Base-by-base conservation (phyloP, 2,888 invertebrate genomes). In the Altica lythri region DNA sequence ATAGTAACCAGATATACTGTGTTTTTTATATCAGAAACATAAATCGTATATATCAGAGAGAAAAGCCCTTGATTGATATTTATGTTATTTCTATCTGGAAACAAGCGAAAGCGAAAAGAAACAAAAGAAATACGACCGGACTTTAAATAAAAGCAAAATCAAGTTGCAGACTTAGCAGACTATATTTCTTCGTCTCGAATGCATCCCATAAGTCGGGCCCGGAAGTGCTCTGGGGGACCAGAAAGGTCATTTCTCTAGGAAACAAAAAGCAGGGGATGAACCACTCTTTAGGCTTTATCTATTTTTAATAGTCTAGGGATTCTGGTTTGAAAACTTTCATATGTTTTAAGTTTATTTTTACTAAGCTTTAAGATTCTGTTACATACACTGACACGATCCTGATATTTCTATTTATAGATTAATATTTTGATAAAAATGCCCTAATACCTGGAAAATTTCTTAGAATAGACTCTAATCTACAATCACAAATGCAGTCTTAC, bases 181-280 rank as follows among this genome's bases (percentile, higher is more conserved):
- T 50, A 61, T 61, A 62, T 64, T 61, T 63, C 55, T 59, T 55
- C 60, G 62, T 66, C 61, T 62, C 59, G 56, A 60, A 61, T 66
- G 66, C 63, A 67, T 64, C 55, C 64, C 55, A 25, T 60, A 57
- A 59, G 58, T 52, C 56, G 48, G 57, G 57, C n/a, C n/a, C 66
- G 62, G 61, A 62, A 65, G 65, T 61, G 59, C 61, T 61, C 57
- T 53, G 49, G 55, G 62, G 60, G 59, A 52, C 59, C 53, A 50
- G 55, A 63, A 68, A 66, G 70, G 68, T 68, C 67, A 68, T 63
- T 64, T 52, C 59, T 52, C 53, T 62, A 62, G 66, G 65, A 68
- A 65, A 63, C 60, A 40, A 53, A 51, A 53, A 51, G 40, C 55
- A 52, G 13, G 63, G 63, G 61, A 63, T 61, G 59, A 49, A 54